These are phyloP conservation scores for Anthrax anthrax DNA, from an alignment of 2,888 invertebrate species.

Conservation along the genomic window DNA sequence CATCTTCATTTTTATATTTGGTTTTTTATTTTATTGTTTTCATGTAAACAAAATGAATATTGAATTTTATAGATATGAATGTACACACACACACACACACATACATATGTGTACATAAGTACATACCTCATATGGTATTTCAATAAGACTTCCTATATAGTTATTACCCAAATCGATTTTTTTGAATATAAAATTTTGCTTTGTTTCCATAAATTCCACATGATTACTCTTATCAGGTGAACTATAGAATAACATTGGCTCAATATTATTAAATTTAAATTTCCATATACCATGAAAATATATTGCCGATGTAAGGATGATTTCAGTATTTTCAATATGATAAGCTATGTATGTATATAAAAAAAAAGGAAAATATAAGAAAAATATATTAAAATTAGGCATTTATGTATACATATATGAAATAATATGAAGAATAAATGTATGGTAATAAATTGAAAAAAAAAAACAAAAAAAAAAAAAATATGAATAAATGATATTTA, in stretches of 20 bases:
- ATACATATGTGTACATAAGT: too few species aligned
- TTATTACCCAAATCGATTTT: constrained; percentile 37
- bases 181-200: constrained; percentile 8
- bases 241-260: constrained; percentile 41
- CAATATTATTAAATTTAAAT: constrained; percentile 10
- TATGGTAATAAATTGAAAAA: too few species aligned
- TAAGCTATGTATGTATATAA: constrained; percentile 3
- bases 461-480: too few species aligned
- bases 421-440: too few species aligned
- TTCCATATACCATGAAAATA: constrained; percentile 19
- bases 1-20: too few species aligned
- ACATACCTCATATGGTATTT: constrained; percentile 53
- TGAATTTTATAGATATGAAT: too few species aligned
- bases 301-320: constrained; percentile 15
- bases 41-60: too few species aligned
- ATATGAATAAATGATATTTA: too few species aligned
- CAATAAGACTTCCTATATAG: constrained; percentile 47
- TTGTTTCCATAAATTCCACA: constrained; percentile 20
- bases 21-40: too few species aligned
- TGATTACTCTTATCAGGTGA: constrained; percentile 38
- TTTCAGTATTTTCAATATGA: constrained; percentile 7
- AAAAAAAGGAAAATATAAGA: background rate
- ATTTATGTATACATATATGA: too few species aligned
- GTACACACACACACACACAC: too few species aligned
- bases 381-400: too few species aligned